These are phyloP conservation scores for Diaprepes abbreviatus DNA, from an alignment of 2,888 invertebrate species.

Conservation along the genomic window DNA sequence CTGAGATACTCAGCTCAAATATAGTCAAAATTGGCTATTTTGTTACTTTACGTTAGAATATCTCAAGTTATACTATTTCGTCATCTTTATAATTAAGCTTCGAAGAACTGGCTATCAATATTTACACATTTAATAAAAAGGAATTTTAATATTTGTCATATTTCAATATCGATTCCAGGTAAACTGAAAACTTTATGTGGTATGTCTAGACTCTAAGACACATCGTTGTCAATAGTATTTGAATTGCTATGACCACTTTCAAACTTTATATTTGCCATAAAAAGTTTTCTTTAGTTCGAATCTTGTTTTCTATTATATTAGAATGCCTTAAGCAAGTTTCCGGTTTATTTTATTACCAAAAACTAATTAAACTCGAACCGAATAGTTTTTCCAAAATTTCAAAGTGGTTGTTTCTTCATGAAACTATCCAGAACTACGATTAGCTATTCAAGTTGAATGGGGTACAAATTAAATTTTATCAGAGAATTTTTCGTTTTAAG, in stretches of 20 bases:
- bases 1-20: no score
- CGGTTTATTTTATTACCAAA: slow-evolving; percentile 28
- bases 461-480: no score
- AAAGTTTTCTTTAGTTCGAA: slow-evolving; percentile 40
- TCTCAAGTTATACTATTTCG: no score
- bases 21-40: no score
- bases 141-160: no score
- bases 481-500: no score
- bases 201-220: slow-evolving; percentile 14
- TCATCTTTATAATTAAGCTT: no score
- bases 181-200: no score
- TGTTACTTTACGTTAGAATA: no score
- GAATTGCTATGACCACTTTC: slow-evolving; percentile 27
- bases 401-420: not conserved
- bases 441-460: slow-evolving; percentile 10
- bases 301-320: slow-evolving; percentile 46
- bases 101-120: no score
- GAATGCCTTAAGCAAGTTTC: slow-evolving; percentile 22
- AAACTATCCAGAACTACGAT: slow-evolving; percentile 14
- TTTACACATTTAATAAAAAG: not conserved
- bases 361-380: slow-evolving; percentile 38
- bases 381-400: slow-evolving; percentile 15
- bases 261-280: slow-evolving; percentile 39
- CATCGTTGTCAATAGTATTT: slow-evolving; percentile 42
- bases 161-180: no score